phyloP scores from a whole-genome alignment of 2,113 vertebrate genomes.

The Corythaixoides concolor region DNA sequence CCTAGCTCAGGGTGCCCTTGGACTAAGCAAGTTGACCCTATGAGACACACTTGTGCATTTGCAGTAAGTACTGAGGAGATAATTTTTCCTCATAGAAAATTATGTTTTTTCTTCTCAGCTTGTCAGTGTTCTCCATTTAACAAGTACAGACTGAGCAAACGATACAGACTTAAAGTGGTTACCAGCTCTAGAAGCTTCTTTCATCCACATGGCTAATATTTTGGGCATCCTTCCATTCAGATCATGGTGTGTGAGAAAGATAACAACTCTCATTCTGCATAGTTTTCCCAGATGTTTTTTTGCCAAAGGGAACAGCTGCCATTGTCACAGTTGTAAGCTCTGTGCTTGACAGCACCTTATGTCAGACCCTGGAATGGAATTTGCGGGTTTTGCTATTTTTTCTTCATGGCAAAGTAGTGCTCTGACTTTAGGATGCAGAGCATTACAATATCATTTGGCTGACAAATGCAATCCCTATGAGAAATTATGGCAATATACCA shows the following conservation, averaged over 20 bases:
- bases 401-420: background rate
- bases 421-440: constrained; percentile 2
- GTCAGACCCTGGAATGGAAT: constrained; percentile 35
- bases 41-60: background rate
- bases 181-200: background rate
- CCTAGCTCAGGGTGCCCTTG: background rate
- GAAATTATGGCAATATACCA: background rate
- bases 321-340: constrained; percentile 63
- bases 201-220: constrained; percentile 12
- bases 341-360: constrained; percentile 60
- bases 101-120: background rate
- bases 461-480: background rate
- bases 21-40: background rate
- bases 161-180: background rate
- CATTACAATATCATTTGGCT: background rate
- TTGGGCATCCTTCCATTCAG: constrained; percentile 48
- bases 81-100: background rate
- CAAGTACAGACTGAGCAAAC: background rate
- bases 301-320: constrained; percentile 67
- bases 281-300: constrained; percentile 70
- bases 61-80: background rate
- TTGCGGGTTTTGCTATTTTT: constrained; percentile 20
- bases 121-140: background rate
- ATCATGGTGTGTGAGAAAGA: constrained; percentile 38
- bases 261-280: constrained; percentile 26